phyloP scores from a whole-genome alignment of 2,888 invertebrate genomes.

The Mythimna pallens region DNA sequence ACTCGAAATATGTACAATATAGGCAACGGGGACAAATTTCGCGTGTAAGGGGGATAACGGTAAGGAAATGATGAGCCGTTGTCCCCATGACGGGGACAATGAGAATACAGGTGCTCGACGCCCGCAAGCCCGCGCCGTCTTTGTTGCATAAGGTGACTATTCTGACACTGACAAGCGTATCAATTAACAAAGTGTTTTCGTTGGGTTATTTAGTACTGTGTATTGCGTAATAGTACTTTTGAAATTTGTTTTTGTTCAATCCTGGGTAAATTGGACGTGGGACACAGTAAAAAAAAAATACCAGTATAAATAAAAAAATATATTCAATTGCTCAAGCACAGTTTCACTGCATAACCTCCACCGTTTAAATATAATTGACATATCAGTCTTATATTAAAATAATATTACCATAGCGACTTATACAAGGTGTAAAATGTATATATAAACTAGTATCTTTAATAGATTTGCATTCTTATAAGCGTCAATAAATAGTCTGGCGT shows the following conservation, averaged over 20 bases:
- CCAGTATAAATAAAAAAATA: neutral
- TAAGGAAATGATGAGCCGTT: no score
- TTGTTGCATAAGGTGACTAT: no score
- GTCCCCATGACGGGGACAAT: no score
- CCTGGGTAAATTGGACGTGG: neutral
- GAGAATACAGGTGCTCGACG: no score
- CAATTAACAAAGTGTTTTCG: no score
- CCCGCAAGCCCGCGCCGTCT: no score
- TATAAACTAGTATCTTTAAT: neutral
- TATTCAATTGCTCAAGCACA: conserved; percentile 47
- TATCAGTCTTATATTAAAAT: conserved; percentile 48
- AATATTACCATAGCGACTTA: neutral
- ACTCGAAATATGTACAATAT: no score
- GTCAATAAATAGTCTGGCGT: conserved; percentile 4
- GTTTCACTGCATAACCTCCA: conserved; percentile 52
- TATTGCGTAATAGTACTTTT: no score
- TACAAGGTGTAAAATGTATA: conserved; percentile 13
- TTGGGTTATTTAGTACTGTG: no score
- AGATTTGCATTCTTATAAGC: conserved; percentile 20
- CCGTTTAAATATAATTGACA: conserved; percentile 36
- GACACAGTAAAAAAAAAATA: neutral
- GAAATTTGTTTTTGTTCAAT: neutral
- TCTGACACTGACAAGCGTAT: no score
- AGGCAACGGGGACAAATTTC: no score
- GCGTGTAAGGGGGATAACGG: no score